Evolutionary conservation across 2,797 vertebrate species (phyloP).

Genomic region (Hozukius guyotensis): DNA sequence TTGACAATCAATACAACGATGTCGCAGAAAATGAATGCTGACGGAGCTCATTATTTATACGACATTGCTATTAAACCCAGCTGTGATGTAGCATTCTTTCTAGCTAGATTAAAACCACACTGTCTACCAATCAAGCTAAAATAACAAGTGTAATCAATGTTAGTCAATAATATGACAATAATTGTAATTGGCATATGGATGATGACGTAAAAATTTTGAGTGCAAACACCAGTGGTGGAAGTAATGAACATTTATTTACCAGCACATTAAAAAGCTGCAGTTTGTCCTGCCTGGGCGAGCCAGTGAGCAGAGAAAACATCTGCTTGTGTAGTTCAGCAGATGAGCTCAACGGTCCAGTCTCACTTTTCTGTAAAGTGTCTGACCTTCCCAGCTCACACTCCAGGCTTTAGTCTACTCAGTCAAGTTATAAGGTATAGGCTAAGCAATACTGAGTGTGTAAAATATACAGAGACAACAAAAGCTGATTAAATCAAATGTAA

Average conservation of each 20-base stretch:
- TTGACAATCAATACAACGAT: neutral
- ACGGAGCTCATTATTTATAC: neutral
- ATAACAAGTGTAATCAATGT: neutral
- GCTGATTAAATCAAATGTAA: conserved; percentile 17
- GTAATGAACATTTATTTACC: neutral
- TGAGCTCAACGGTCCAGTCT: neutral
- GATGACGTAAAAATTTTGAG: neutral
- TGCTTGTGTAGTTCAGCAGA: neutral
- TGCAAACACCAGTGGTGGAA: neutral
- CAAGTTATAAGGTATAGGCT: neutral
- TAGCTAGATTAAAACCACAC: neutral
- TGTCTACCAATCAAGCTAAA: neutral
- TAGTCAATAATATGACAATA: neutral
- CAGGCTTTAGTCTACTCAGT: neutral
- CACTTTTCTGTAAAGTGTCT: neutral
- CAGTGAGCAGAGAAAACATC: neutral
- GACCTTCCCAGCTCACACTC: neutral
- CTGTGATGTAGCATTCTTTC: neutral
- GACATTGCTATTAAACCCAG: neutral
- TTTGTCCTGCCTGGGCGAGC: neutral
- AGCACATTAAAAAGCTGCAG: neutral
- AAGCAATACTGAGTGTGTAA: neutral
- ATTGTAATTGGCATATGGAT: neutral
- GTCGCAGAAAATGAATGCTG: neutral
- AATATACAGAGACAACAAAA: neutral